Conservation (phyloP, 2,797 vertebrate species). For the Myotis findleyi region DNA sequence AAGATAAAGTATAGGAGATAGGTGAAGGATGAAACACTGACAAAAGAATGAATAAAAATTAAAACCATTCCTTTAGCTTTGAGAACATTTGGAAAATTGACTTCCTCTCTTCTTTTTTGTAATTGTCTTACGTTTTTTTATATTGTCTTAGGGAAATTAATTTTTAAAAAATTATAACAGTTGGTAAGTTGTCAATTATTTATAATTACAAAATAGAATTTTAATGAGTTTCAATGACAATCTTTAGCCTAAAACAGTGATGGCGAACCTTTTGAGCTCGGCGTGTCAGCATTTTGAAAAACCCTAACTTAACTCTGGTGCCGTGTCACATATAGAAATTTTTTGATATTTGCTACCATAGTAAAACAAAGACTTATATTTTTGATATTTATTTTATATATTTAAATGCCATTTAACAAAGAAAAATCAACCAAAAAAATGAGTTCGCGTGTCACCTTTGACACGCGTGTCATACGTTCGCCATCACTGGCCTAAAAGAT, state of each 20-base stretch:
- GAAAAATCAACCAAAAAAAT: too few species aligned
- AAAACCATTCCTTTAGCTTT: neutral
- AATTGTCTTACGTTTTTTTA: neutral
- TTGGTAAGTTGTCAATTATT: neutral
- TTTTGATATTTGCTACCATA: too few species aligned
- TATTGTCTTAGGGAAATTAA: neutral
- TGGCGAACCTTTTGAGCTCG: too few species aligned
- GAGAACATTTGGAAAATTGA: neutral
- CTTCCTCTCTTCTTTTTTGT: neutral
- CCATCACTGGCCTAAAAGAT: neutral
- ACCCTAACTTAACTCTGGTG: too few species aligned
- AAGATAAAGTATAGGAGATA: neutral
- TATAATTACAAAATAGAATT: neutral
- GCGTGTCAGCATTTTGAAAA: too few species aligned
- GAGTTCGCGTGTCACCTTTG: too few species aligned
- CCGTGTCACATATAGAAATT: too few species aligned
- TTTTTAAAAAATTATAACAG: neutral
- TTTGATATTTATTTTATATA: too few species aligned
- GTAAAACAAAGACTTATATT: too few species aligned
- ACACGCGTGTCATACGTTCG: too few species aligned
- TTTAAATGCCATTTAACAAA: too few species aligned
- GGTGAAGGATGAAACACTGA: neutral
- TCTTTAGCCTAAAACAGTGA: neutral
- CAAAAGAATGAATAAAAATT: neutral
- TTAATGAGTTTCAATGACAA: neutral